Conservation (phyloP, 2,113 vertebrate species). For the Laticauda colubrina region DNA sequence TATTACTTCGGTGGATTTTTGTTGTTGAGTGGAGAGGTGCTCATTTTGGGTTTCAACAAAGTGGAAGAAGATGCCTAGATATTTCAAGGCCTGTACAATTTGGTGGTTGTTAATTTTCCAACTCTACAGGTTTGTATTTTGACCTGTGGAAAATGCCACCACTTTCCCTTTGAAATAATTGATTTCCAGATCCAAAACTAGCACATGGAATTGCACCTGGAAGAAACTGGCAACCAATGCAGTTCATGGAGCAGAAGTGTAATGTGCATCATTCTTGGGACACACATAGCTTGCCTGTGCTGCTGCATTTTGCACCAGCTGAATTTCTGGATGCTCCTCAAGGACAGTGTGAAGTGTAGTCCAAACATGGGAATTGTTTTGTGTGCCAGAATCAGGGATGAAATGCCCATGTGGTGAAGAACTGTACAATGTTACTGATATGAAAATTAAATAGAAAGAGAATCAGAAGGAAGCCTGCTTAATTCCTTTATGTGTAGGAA, state of each 20-base stretch:
- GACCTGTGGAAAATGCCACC: not conserved
- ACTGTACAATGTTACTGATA: not conserved
- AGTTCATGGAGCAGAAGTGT: not conserved
- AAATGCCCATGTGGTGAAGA: not conserved
- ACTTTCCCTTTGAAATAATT: not conserved
- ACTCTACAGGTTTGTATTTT: not conserved
- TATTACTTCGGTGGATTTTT: not conserved
- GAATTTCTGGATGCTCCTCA: not conserved
- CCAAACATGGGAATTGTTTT: not conserved
- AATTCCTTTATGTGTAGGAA: not conserved
- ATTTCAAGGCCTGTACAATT: not conserved
- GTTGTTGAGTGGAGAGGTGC: not conserved
- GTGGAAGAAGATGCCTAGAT: not conserved
- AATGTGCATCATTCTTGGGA: not conserved
- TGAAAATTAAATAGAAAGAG: not conserved
- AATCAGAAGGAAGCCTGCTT: not conserved
- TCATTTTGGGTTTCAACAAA: not conserved
- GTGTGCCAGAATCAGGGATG: not conserved
- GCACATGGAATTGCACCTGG: not conserved
- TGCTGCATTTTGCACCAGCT: not conserved
- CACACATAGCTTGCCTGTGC: not conserved
- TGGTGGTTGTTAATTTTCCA: not conserved
- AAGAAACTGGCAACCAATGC: not conserved
- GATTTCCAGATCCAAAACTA: not conserved
- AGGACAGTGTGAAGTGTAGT: not conserved